Evolutionary conservation across 2,797 vertebrate genomes (phyloP), one percentile per base, ranked within the genome.

Genomic region (Vireo griseus): DNA sequence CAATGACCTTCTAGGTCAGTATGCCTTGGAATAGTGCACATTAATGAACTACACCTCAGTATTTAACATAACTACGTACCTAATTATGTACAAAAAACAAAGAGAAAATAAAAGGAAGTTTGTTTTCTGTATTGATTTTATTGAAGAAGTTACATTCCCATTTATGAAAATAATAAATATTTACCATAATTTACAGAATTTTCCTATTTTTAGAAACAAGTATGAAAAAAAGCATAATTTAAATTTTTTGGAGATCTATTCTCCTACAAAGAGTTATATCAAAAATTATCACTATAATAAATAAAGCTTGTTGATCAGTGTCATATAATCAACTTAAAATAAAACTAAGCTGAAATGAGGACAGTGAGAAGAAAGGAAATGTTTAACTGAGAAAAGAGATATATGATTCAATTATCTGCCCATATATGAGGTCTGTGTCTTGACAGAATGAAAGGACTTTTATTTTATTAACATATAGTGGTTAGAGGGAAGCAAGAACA

Each of bases 61-160:
- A 44, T 50, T 55, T 61, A 74, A 54, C 8, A 20, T 33, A 94
- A n/a, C n/a, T n/a, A n/a, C n/a, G n/a, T n/a, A n/a, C n/a, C n/a
- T n/a, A n/a, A 93, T 48, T 63, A n/a, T 68, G 28, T 42, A 62
- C 22, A 61, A 89, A 52, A 35, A 94, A 82, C 54, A 93, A 89
- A 76, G 65, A 55, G 61, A 86, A 97, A 96, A 75, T 47, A 51
- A 16, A 31, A 24, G 29, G 50, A 91, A 6, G 31, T 94, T 93
- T 93, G 92, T 48, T 88, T 95, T 19, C 86, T 94, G 39, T 86
- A 94, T 86, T 87, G 86, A 92, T 96, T 96, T 97, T 95, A 95
- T 84, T 92, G 92, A 97, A 73, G 69, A 95, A 76, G 45, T 82
- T 54, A 68, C 31, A 80, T 63, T 75, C 40, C 12, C 79, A 61